Base-by-base conservation (phyloP, 2,888 invertebrate species). In the Patella depressa region DNA sequence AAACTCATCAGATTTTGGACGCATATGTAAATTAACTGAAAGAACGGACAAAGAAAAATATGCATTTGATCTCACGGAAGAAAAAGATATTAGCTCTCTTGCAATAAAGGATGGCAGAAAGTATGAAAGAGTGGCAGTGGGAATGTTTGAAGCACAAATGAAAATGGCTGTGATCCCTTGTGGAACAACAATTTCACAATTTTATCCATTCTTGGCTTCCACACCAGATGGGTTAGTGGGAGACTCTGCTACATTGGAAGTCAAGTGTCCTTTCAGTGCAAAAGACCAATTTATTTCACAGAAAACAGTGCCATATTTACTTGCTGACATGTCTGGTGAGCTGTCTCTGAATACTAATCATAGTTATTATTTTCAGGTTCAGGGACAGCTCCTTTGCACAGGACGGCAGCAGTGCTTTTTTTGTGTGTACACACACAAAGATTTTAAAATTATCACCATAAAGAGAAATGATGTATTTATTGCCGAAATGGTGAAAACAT, bases 391-490 rank as follows among this genome's bases (percentile, higher is more conserved):
- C 19, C 53, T 34, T 19, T 53, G 34, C 45, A 53, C 72, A 34
- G 34, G 53, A 19, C 15, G 72, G 4, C 72, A 72, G 45, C 3
- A 34, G 12, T 72, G 53, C 34, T n/a, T 29, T 72, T 72, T 29
- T n/a, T 19, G n/a, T 72, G 19, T 29, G 45, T 72, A 15, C 45
- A 29, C 72, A 5, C n/a, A 53, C 1, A 71, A 24, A 5, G 71
- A 34, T 15, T 0, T 71, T 2, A 73, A 55, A 59, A 14, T 77
- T 76, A 34, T 77, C 12, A 12, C 15, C 11, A 77, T 77, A 29
- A 14, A 74, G 12, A 14, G 34, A 15, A 45, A 34, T 53, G 14
- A 29, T 53, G 19, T 5, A 12, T 72, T 73, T 53, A 53, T 76
- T 74, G n/a, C 65, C 0, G n/a, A n/a, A n/a, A n/a, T n/a, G n/a